Evolutionary conservation across 2,113 vertebrate species (phyloP).

Genomic region (Alethe diademata): DNA sequence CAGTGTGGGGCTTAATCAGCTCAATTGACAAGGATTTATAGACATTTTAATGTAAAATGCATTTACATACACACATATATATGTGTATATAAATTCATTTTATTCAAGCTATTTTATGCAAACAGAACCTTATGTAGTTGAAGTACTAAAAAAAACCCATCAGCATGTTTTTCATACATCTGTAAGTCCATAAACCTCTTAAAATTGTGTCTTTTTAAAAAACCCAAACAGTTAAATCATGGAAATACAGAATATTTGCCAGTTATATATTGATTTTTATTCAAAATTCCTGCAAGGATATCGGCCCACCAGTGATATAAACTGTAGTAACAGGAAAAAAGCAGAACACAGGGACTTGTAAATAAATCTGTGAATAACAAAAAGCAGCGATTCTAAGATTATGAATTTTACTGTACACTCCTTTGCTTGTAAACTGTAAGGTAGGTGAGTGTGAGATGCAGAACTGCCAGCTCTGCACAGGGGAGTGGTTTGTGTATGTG

Average conservation of each 20-base stretch:
- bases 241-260: constrained; percentile 66
- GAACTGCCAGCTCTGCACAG: constrained; percentile 67
- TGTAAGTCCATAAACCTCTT: constrained; percentile 62
- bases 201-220: constrained; percentile 52
- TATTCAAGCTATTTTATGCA: constrained; percentile 64
- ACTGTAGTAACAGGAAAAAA: constrained; percentile 31
- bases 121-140: constrained; percentile 51
- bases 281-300: constrained; percentile 65
- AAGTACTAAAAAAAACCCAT: constrained; percentile 60
- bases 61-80: constrained; percentile 52
- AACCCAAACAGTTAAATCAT: constrained; percentile 13
- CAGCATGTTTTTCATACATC: constrained; percentile 58
- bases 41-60: constrained; percentile 49
- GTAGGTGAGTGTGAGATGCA: constrained; percentile 76
- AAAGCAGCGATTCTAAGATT: constrained; percentile 54
- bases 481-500: not conserved
- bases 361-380: constrained; percentile 72
- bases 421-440: constrained; percentile 65
- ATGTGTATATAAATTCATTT: constrained; percentile 60
- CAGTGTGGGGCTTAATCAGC: constrained; percentile 46
- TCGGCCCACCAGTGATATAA: constrained; percentile 48
- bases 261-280: constrained; percentile 61
- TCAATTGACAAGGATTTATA: constrained; percentile 54
- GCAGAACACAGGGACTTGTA: constrained; percentile 63
- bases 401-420: constrained; percentile 52